Conservation (phyloP, 2,113 vertebrate species). For the Malurus alboscapulatus region DNA sequence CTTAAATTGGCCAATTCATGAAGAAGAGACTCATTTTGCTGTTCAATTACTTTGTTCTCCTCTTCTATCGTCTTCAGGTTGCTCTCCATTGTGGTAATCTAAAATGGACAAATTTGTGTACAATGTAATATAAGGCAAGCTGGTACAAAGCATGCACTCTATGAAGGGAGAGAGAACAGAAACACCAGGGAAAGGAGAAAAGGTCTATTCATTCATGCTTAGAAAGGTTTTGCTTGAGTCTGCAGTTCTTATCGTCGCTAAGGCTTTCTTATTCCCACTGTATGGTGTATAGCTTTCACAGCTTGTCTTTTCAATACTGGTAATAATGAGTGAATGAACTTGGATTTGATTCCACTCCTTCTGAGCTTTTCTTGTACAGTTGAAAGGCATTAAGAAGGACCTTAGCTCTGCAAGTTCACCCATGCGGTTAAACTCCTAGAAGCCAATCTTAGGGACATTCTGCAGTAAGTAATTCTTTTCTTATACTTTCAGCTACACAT, state of each 20-base stretch:
- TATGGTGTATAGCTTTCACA: neutral
- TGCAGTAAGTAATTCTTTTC: neutral
- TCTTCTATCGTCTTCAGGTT: conserved; percentile 99
- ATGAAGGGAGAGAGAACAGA: neutral
- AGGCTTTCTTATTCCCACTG: neutral
- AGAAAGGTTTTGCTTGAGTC: neutral
- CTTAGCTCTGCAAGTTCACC: neutral
- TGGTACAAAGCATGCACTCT: neutral
- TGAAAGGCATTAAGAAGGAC: neutral
- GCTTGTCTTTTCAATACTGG: conserved; percentile 6
- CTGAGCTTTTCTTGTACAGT: neutral
- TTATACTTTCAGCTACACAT: neutral
- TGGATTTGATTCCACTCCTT: neutral
- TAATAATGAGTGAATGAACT: neutral
- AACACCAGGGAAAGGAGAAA: neutral
- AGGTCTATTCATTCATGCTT: neutral
- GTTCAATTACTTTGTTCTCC: conserved; percentile 99
- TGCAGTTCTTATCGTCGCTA: neutral
- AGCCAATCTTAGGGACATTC: neutral
- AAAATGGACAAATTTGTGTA: conserved; percentile 59
- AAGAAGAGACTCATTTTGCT: conserved; percentile 98
- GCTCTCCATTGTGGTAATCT: conserved; percentile 99
- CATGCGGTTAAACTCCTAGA: neutral
- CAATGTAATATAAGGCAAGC: conserved; percentile 67
- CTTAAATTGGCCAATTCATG: conserved; percentile 97